Evolutionary conservation across 2,113 vertebrate species (phyloP), one percentile per base, ranked within the genome.

Genomic region (Psammodynastes pulverulentus): DNA sequence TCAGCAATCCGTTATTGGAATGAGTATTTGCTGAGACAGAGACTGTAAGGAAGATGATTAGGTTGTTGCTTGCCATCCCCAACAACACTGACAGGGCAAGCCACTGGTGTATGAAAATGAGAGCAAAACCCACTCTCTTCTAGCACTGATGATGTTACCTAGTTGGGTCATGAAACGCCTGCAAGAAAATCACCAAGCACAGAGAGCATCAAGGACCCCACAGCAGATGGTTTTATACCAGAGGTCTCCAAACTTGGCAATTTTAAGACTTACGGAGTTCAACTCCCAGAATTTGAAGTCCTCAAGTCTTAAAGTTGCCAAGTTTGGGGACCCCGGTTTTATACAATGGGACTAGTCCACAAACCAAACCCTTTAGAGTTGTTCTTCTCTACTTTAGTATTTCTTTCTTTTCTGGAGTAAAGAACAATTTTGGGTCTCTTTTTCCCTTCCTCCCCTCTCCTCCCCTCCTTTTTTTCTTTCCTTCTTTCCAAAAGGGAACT

Each of bases 181-280:
- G 26, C 26, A 29, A n/a, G 58, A 58, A 23, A 58, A 58, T 58
- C 24, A 58, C 9, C 56, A 58, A 58, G 9, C 23, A 56, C 54
- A 56, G 8, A 56, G 23, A 26, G 56, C 58, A 62, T 4, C 58
- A 13, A n/a, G 58, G 58, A n/a, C 58, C 58, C 58, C 26, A 23
- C 34, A 93, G 92, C 26, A 93, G 93, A 43, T 95, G 92, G 72
- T 45, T 96, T 96, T 96, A 95, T 92, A 96, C 23, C n/a, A n/a
- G n/a, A n/a, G n/a, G n/a, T n/a, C n/a, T n/a, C n/a, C n/a, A n/a
- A n/a, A n/a, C n/a, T n/a, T n/a, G n/a, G n/a, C n/a, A n/a, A n/a
- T n/a, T n/a, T n/a, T n/a, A n/a, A n/a, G n/a, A n/a, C n/a, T n/a
- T n/a, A n/a, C n/a, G n/a, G n/a, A n/a, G n/a, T n/a, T n/a, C n/a